These are phyloP conservation scores for Varroa destructor DNA, from an alignment of 1,140 invertebrate species.

Conservation along the genomic window DNA sequence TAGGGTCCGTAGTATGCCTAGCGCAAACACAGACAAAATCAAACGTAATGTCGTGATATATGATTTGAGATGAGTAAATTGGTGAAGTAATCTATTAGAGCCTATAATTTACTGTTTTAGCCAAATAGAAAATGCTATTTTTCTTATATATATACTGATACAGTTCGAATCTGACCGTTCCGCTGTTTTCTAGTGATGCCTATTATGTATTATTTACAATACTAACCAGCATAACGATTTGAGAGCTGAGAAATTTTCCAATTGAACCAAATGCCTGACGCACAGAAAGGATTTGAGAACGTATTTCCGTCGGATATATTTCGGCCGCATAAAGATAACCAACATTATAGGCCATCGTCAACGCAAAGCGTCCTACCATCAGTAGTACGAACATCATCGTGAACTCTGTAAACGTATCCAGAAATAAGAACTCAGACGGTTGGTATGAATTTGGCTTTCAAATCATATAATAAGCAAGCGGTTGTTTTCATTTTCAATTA, in stretches of 20 bases:
- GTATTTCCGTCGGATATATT: constrained; percentile 65
- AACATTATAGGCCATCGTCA: constrained; percentile 76
- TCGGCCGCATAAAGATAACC: constrained; percentile 75
- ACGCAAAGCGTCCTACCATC: constrained; percentile 62
- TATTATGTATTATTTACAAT: neutral
- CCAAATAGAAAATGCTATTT: neutral
- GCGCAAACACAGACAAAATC: too few relatives aligned
- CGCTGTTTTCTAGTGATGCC: neutral
- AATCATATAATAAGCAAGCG: too few relatives aligned
- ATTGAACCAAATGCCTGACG: constrained; percentile 74
- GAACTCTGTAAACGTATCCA: neutral
- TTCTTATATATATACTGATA: too few relatives aligned
- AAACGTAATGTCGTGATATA: neutral
- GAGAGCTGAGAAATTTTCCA: constrained; percentile 62
- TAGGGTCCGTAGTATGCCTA: constrained; percentile 24
- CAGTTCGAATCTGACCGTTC: too few relatives aligned
- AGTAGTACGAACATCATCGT: constrained; percentile 27
- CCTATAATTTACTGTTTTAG: neutral
- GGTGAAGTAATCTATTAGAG: neutral
- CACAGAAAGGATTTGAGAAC: constrained; percentile 63
- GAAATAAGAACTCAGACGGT: neutral
- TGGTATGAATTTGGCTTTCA: too few relatives aligned
- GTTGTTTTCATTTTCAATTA: too few relatives aligned
- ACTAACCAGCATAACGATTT: constrained; percentile 61
- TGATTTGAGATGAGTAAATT: neutral